A percentile compares a stretch with the other conserved stretches of the same genome.
Conservation (phyloP, 2,113 vertebrate genomes). For the Acrocephalus kingi region DNA sequence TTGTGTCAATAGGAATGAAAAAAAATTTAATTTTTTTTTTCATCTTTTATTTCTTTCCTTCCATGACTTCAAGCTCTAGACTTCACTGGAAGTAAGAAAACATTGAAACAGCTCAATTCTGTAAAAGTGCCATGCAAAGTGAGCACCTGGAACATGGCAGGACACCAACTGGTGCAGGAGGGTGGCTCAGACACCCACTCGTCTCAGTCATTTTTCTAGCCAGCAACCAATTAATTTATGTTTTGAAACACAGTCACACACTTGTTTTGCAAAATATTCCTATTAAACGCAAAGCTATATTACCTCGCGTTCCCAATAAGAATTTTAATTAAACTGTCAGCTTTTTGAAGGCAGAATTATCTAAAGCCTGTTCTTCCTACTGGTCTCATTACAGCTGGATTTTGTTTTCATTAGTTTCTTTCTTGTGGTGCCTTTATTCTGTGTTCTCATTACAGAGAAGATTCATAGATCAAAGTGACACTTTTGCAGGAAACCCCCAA, state of each 20-base stretch:
- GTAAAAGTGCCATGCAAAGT: not conserved
- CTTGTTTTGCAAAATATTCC: conserved; percentile 47
- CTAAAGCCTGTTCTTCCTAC: conserved; percentile 21
- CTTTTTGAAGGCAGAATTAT: conserved; percentile 38
- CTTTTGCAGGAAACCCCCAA: not conserved
- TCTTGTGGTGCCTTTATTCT: conserved; percentile 55
- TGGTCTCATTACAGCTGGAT: conserved; percentile 55
- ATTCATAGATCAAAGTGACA: conserved; percentile 53
- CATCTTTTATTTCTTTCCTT: not conserved
- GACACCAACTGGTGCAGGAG: not conserved
- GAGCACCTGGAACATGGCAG: not conserved
- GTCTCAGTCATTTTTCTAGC: not conserved
- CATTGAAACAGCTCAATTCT: not conserved
- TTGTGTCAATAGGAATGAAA: not conserved
- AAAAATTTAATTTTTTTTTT: not conserved
- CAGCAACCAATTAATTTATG: conserved; percentile 14
- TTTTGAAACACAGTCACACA: not conserved
- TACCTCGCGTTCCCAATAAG: conserved; percentile 26
- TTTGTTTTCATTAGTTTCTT: conserved; percentile 65
- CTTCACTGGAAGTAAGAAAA: not conserved
- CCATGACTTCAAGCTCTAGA: not conserved
- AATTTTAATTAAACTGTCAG: conserved; percentile 72
- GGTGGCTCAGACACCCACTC: not conserved
- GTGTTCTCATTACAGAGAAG: conserved; percentile 31
- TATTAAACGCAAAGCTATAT: conserved; percentile 39